A percentile compares a stretch with the other conserved stretches of the same genome.
Evolutionary conservation across 2,888 invertebrate genomes (phyloP).

Genomic region (Xestia xanthographa): DNA sequence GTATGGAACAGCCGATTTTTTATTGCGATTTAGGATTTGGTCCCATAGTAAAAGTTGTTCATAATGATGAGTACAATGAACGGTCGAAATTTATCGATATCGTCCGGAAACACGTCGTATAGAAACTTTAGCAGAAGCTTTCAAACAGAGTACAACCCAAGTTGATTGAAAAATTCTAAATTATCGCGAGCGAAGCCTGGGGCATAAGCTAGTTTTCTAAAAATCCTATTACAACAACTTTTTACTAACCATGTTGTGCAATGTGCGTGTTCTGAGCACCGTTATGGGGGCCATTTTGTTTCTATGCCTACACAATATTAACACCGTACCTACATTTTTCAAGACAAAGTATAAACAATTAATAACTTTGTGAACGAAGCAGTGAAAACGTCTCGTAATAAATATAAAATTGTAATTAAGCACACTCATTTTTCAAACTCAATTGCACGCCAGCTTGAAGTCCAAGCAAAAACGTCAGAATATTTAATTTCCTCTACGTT

Average conservation of each 20-base stretch:
- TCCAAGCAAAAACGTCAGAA: constrained; percentile 23
- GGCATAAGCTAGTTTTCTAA: not conserved
- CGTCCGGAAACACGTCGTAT: no score
- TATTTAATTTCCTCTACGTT: constrained; percentile 43
- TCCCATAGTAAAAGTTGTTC: no score
- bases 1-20: no score
- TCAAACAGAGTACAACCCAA: no score
- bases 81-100: no score
- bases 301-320: not conserved
- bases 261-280: constrained; percentile 9
- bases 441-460: constrained; percentile 44
- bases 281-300: not conserved
- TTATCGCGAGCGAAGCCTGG: no score
- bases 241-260: not conserved
- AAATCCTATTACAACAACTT: not conserved
- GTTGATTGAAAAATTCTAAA: no score
- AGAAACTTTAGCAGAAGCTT: no score
- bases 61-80: no score
- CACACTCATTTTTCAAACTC: constrained; percentile 51
- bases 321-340: not conserved
- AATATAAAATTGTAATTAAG: constrained; percentile 49
- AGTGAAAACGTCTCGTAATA: constrained; percentile 14
- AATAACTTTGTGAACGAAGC: constrained; percentile 8
- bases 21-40: no score
- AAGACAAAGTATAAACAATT: constrained; percentile 11